These are phyloP conservation scores for Papilio polytes DNA, from an alignment of 1,140 invertebrate species.

Conservation along the genomic window DNA sequence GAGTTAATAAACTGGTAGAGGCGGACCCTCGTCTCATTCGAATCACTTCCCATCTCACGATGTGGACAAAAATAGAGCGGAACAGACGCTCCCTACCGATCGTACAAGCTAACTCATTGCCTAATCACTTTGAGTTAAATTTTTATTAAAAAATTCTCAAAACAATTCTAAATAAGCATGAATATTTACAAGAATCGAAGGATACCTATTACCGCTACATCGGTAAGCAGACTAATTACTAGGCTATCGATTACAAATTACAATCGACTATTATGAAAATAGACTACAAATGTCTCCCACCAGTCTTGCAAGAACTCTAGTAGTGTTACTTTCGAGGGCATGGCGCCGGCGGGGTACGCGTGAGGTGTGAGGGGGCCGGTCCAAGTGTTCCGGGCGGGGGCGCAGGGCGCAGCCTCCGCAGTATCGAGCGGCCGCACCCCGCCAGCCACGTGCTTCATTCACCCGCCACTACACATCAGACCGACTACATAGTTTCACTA, in stretches of 20 bases:
- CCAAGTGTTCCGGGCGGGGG: slow-evolving; percentile 57
- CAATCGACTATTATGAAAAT: no score
- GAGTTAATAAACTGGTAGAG: background rate
- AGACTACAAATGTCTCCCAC: background rate
- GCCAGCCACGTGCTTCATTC: slow-evolving; percentile 79
- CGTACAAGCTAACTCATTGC: background rate
- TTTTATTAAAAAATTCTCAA: background rate
- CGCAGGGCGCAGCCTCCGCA: slow-evolving; percentile 78
- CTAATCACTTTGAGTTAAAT: background rate
- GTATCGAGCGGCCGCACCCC: slow-evolving; percentile 77
- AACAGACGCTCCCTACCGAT: background rate
- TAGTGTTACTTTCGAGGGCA: slow-evolving; percentile 44
- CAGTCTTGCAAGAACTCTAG: slow-evolving; percentile 45
- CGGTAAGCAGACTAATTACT: no score
- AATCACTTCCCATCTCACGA: slow-evolving; percentile 26
- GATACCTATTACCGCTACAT: no score
- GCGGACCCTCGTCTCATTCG: slow-evolving; percentile 15
- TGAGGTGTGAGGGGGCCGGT: slow-evolving; percentile 47
- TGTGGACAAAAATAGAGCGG: slow-evolving; percentile 2
- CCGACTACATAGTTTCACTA: slow-evolving; percentile 3
- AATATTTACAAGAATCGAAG: background rate
- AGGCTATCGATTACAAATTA: no score
- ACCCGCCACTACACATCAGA: slow-evolving; percentile 65
- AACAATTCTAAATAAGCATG: background rate
- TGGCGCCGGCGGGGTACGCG: slow-evolving; percentile 56